phyloP scores from a whole-genome alignment of 2,113 vertebrate species.

The Peromyscus leucopus region DNA sequence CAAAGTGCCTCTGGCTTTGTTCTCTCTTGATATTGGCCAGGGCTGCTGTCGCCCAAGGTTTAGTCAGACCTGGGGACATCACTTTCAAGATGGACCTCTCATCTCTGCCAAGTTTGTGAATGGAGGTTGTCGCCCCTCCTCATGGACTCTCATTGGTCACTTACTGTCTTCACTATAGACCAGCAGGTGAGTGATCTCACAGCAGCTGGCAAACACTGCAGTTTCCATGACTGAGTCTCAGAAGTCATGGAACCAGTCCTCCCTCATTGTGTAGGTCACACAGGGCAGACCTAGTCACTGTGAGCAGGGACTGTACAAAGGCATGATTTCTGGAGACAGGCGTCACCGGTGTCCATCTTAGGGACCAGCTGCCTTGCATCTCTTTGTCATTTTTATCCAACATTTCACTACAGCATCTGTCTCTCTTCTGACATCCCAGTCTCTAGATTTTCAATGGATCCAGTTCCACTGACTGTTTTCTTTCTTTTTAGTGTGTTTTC shows the following conservation, averaged over 20 bases:
- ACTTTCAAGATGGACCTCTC: not conserved
- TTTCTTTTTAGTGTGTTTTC: not conserved
- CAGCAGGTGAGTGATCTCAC: not conserved
- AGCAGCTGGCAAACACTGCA: not conserved
- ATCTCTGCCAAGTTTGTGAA: not conserved
- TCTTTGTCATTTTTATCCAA: not conserved
- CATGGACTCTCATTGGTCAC: not conserved
- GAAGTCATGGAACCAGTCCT: not conserved
- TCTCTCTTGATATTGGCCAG: not conserved
- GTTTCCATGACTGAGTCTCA: not conserved
- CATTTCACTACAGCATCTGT: not conserved
- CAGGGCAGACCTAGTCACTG: not conserved
- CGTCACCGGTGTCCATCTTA: not conserved
- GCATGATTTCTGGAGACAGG: not conserved
- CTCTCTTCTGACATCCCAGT: not conserved
- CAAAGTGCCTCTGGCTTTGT: not conserved
- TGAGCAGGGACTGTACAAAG: not conserved
- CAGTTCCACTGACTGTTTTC: not conserved
- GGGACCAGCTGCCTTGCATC: not conserved
- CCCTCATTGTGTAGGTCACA: not conserved
- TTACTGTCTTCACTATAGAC: not conserved
- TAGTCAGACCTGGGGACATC: not conserved
- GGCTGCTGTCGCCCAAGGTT: not conserved
- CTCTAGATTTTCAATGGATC: too few species aligned
- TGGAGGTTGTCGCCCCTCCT: not conserved